phyloP scores from a whole-genome alignment of 2,797 vertebrate species.

The Sciurus carolinensis region DNA sequence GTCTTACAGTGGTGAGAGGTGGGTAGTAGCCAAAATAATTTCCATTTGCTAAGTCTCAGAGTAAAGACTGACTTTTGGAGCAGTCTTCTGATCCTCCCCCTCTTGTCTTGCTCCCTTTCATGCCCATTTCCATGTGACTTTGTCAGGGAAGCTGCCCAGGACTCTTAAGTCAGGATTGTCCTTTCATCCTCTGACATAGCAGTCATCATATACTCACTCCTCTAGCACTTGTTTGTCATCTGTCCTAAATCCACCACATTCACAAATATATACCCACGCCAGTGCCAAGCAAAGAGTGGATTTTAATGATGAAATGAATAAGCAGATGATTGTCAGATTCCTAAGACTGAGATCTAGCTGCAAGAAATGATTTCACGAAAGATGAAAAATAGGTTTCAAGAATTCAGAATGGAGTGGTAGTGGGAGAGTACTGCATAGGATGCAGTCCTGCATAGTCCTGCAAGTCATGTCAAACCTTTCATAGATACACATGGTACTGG shows the following conservation, averaged over 20 bases:
- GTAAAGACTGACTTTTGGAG: not conserved
- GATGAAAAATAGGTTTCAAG: not conserved
- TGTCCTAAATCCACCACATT: not conserved
- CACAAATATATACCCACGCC: not conserved
- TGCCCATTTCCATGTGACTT: not conserved
- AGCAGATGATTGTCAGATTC: not conserved
- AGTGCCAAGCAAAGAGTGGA: not conserved
- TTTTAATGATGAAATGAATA: constrained; percentile 9
- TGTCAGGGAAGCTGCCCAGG: not conserved
- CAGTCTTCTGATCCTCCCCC: not conserved
- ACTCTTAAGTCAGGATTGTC: not conserved
- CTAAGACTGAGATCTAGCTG: constrained; percentile 3
- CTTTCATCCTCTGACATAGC: not conserved
- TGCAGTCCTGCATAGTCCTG: no score
- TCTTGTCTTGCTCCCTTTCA: not conserved
- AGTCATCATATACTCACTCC: not conserved
- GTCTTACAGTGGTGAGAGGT: not conserved
- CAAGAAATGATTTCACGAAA: not conserved
- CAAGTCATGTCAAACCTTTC: not conserved
- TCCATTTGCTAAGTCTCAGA: not conserved
- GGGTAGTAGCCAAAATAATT: not conserved
- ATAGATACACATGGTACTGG: not conserved
- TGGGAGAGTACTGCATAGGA: not conserved
- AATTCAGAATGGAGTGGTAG: not conserved
- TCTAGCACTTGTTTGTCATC: not conserved